phyloP scores from a whole-genome alignment of 2,113 vertebrate species.

The rat (Rattus norvegicus) region GRCr8 NC_086026.1:61515001-61515500 shows the following conservation, averaged over 20 bases:
- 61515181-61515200: neutral
- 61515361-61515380: neutral
- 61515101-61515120: neutral
- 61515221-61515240: neutral
- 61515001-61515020: neutral
- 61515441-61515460: neutral
- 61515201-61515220: neutral
- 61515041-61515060: neutral
- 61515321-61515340: neutral
- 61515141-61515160: neutral
- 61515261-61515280: neutral
- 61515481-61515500: too few relatives aligned
- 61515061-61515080: neutral
- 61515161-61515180: neutral
- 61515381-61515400: neutral
- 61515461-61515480: neutral
- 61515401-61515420: neutral
- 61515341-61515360: neutral
- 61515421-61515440: too few relatives aligned
- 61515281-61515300: neutral
- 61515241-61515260: neutral
- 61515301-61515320: neutral
- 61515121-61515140: neutral
- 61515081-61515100: neutral
- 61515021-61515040: neutral